phyloP scores from a whole-genome alignment of 2,113 vertebrate species.

The Cairina moschata region DNA sequence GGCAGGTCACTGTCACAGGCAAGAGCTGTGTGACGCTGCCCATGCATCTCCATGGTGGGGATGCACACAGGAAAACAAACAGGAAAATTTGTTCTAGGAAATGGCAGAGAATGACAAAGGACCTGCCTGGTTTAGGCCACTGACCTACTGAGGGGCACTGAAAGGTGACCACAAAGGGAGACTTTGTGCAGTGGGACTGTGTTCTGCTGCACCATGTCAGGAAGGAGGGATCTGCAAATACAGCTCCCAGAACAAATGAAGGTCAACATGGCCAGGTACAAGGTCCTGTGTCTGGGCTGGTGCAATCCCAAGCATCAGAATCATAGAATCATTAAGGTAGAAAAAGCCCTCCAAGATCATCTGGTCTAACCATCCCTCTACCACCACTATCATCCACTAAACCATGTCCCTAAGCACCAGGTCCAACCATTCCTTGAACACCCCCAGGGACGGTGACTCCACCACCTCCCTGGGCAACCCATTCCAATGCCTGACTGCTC shows the following conservation, averaged over 20 bases:
- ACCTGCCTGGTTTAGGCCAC: neutral
- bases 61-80: neutral
- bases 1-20: accelerated
- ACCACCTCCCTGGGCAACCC: no score
- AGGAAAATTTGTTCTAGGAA: neutral
- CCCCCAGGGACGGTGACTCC: no score
- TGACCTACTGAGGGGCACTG: neutral
- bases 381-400: no score
- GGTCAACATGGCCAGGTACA: neutral
- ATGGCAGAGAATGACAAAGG: accelerated
- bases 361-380: no score
- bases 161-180: neutral
- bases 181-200: accelerated
- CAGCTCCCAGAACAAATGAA: neutral
- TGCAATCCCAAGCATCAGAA: neutral
- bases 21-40: neutral
- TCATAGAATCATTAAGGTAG: no score
- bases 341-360: no score
- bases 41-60: no score
- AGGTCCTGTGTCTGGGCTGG: neutral
- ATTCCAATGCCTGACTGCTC: no score
- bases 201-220: accelerated
- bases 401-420: no score
- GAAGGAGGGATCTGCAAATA: neutral
- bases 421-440: no score